These are phyloP conservation scores for Dynastes hyllus DNA, from an alignment of 2,888 invertebrate species.

Conservation along the genomic window DNA sequence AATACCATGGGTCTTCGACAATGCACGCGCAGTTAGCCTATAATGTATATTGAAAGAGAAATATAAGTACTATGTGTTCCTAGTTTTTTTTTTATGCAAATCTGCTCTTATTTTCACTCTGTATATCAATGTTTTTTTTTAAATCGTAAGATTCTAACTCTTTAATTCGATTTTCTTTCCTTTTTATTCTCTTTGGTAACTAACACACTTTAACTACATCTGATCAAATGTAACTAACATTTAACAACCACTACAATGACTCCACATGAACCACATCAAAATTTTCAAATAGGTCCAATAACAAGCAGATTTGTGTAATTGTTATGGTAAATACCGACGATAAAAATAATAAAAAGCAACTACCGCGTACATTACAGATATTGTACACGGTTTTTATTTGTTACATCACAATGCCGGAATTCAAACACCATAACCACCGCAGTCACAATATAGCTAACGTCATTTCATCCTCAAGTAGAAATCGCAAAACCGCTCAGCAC, in stretches of 20 bases:
- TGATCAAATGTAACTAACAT: constrained; percentile 33
- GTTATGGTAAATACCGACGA: background rate
- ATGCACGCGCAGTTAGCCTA: constrained; percentile 4
- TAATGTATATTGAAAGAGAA: constrained; percentile 19
- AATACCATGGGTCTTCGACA: constrained; percentile 36
- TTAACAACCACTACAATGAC: background rate
- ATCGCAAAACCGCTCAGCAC: background rate
- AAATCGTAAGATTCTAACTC: background rate
- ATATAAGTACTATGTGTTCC: constrained; percentile 18
- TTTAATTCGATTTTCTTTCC: constrained; percentile 9
- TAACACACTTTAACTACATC: constrained; percentile 20
- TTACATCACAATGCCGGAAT: constrained; percentile 3
- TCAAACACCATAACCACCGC: constrained; percentile 1
- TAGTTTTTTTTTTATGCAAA: constrained; percentile 23
- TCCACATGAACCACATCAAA: background rate
- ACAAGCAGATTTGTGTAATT: constrained; percentile 39
- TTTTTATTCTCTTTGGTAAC: constrained; percentile 2
- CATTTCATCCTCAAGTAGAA: constrained; percentile 12
- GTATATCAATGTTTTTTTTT: constrained; percentile 20
- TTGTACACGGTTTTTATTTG: background rate
- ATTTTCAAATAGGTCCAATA: background rate
- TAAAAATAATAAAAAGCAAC: no score
- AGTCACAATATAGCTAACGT: constrained; percentile 31
- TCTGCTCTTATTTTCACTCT: constrained; percentile 21
- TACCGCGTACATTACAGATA: no score